These are phyloP conservation scores for Argya squamiceps DNA, from an alignment of 2,797 vertebrate genomes.

Conservation along the genomic window DNA sequence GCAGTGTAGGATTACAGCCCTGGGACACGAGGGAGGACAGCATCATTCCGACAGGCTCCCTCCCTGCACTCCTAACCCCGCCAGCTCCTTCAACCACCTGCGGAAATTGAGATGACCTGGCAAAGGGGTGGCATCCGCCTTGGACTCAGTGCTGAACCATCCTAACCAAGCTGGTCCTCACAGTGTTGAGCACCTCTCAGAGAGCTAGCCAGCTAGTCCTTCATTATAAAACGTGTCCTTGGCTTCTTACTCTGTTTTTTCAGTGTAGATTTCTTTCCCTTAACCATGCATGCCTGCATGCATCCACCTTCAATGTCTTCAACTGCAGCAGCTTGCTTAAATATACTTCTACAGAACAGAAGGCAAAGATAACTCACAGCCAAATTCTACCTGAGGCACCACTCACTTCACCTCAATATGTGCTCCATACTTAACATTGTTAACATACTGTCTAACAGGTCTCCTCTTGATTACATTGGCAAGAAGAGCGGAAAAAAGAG, in stretches of 20 bases:
- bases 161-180: not conserved
- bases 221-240: not conserved
- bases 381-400: not conserved
- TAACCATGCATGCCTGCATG: not conserved
- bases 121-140: not conserved
- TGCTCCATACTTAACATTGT: not conserved
- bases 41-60: not conserved
- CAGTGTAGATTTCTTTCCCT: not conserved
- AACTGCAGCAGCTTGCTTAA: not conserved
- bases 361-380: not conserved
- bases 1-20: not conserved
- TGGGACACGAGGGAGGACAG: not conserved
- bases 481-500: not conserved
- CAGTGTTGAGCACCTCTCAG: not conserved
- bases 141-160: not conserved
- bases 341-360: not conserved
- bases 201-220: not conserved
- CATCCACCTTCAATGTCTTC: not conserved
- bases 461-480: not conserved
- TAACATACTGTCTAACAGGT: not conserved
- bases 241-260: not conserved
- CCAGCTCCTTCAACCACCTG: not conserved
- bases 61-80: not conserved
- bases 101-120: accelerated
- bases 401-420: not conserved